phyloP scores from a whole-genome alignment of 30 jellyfish, hydroid and myxozoan genomes.

The Aurelia aurita complex sp. Pacific region DNA sequence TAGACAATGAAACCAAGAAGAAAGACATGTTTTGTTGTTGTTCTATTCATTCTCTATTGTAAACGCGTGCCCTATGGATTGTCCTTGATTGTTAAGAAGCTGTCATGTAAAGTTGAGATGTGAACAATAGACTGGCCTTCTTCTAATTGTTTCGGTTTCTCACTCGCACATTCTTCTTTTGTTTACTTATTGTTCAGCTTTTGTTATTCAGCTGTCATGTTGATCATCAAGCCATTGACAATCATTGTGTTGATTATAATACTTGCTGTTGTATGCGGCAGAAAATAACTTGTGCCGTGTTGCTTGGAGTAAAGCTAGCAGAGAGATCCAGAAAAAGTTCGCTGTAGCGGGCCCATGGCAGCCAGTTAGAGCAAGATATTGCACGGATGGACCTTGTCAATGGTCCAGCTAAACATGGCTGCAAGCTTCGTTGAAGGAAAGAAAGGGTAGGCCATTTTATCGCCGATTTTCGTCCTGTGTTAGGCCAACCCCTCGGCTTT shows the following conservation, averaged over 20 bases:
- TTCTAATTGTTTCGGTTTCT: slow-evolving; percentile 21
- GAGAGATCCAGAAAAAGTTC: slow-evolving; percentile 16
- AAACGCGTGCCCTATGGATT: slow-evolving; percentile 13
- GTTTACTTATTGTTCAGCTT: slow-evolving; percentile 35
- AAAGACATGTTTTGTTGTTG: slow-evolving; percentile 52
- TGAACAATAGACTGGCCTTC: slow-evolving; percentile 17
- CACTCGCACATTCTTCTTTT: slow-evolving; percentile 18
- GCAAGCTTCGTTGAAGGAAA: slow-evolving; percentile 69
- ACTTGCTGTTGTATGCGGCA: slow-evolving; percentile 55
- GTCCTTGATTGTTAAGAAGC: slow-evolving; percentile 14
- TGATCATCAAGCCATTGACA: slow-evolving; percentile 63
- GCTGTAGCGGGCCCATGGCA: slow-evolving; percentile 22
- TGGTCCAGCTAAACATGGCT: slow-evolving; percentile 23
- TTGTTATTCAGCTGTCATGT: slow-evolving; percentile 61
- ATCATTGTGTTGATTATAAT: slow-evolving; percentile 67
- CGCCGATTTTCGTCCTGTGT: background rate
- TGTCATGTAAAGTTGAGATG: slow-evolving; percentile 48
- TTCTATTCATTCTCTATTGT: background rate
- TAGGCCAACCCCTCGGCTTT: slow-evolving; percentile 42
- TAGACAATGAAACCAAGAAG: slow-evolving; percentile 36
- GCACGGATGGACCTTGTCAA: slow-evolving; percentile 37
- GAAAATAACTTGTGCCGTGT: slow-evolving; percentile 35
- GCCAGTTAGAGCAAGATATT: background rate
- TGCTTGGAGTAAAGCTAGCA: slow-evolving; percentile 9
- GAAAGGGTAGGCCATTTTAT: slow-evolving; percentile 63